These are phyloP conservation scores for Caradrina clavipalpis DNA, from an alignment of 2,888 invertebrate genomes.

Conservation along the genomic window DNA sequence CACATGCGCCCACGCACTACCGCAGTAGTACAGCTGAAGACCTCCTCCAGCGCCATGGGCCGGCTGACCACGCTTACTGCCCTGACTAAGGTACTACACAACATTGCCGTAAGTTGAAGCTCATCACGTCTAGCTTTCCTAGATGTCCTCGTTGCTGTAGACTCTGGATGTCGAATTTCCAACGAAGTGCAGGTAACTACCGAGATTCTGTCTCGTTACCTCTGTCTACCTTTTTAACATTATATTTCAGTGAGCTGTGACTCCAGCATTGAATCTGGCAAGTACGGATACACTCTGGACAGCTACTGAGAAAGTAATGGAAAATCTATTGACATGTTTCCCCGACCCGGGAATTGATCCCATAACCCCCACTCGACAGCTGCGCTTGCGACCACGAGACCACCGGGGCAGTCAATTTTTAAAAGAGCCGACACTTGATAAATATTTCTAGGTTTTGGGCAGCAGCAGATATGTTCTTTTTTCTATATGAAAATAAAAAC, in stretches of 20 bases:
- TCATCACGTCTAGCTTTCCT: no score
- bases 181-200: no score
- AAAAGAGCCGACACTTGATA: not conserved
- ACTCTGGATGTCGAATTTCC: no score
- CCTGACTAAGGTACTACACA: no score
- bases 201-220: no score
- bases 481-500: conserved; percentile 13
- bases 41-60: not conserved
- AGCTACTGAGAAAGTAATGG: not conserved
- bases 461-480: not conserved
- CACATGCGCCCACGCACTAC: conserved; percentile 11
- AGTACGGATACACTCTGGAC: no score
- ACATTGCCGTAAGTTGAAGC: no score
- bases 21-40: conserved; percentile 28
- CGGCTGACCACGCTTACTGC: not conserved
- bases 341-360: not conserved
- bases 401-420: not conserved
- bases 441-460: not conserved
- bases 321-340: no score
- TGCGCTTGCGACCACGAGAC: not conserved
- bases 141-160: no score
- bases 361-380: not conserved
- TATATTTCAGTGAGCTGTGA: no score
- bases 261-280: no score
- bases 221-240: no score